Conservation (phyloP, 2,797 vertebrate species). For the Sebastiscus albofasciatus region DNA sequence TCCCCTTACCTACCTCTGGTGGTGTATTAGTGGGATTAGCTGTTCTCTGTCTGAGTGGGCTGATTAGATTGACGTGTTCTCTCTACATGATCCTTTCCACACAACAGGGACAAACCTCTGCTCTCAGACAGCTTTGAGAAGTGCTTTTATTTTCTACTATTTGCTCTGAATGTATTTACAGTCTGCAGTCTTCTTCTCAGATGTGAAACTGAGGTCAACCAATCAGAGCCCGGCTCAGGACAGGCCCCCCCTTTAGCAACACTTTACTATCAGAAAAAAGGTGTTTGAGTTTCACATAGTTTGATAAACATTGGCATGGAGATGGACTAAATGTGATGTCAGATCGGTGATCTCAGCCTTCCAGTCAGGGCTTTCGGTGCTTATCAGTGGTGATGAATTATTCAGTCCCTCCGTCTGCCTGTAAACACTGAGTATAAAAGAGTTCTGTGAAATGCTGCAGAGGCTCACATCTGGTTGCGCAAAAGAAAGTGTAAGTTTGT, state of each 20-base stretch:
- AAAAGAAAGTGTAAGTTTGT: background rate
- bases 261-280: slow-evolving; percentile 4
- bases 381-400: slow-evolving; percentile 42
- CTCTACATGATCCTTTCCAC: slow-evolving; percentile 54
- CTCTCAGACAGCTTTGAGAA: background rate
- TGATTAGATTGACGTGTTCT: slow-evolving; percentile 68
- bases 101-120: slow-evolving; percentile 29
- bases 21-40: slow-evolving; percentile 70
- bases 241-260: background rate
- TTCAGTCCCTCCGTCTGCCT: slow-evolving; percentile 29
- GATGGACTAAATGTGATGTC: slow-evolving; percentile 15
- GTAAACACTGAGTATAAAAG: background rate
- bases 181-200: background rate
- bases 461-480: slow-evolving; percentile 4
- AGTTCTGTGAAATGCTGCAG: slow-evolving; percentile 15
- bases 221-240: slow-evolving; percentile 6
- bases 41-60: slow-evolving; percentile 72
- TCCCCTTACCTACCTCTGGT: slow-evolving; percentile 20
- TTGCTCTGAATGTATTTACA: background rate
- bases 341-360: slow-evolving; percentile 3
- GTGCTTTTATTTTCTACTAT: background rate
- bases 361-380: slow-evolving; percentile 6
- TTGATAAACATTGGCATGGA: slow-evolving; percentile 27
- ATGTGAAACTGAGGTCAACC: background rate
- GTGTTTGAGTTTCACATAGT: slow-evolving; percentile 11